Evolutionary conservation across 2,113 vertebrate species (phyloP), one percentile per base, ranked within the genome.

Genomic region (Neopipo cinnamomea): DNA sequence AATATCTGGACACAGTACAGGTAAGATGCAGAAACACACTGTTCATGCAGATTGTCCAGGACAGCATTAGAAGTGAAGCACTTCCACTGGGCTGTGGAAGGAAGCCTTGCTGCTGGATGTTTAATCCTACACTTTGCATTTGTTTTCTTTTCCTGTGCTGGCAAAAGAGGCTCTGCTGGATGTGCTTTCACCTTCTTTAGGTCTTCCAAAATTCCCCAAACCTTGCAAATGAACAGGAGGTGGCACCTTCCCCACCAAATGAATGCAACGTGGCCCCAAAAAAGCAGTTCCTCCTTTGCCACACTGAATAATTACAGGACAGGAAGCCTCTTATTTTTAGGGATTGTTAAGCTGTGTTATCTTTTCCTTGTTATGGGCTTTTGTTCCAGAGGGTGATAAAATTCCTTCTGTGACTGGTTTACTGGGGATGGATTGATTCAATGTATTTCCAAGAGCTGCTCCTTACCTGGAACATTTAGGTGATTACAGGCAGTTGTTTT

Each of bases 1-100:
- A 97, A 52, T 97, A 98, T 37, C 98, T 99, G 72, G 97, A 95
- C 42, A 84, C 94, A 8, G 37, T 98, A 6, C 98, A 98, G 98
- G 99, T 99, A 88, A 98, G 95, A 24, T 65, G 59, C 49, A 73
- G 15, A 22, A 78, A 14, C 39, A 8, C 23, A 85, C 65, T 41
- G 33, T 53, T 56, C 39, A 21, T 19, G 21, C 63, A 6, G 3
- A 2, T 89, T 35, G 81, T 39, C 35, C 52, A 50, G 61, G 42
- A 8, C 65, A 87, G 62, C 22, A 3, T 44, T 55, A 23, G 9
- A 63, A 53, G 41, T 31, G 47, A 77, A 87, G 27, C 50, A 27
- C 28, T 44, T n/a, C n/a, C n/a, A n/a, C 44, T 44, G 44, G 44
- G 44, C 44, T 44, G 44, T 44, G 44, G 44, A 44, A 44, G 44